Percentiles rank a stretch among this genome's conserved stretches.
phyloP scores from a whole-genome alignment of 2,113 vertebrate genomes.

The Eclectus roratus region DNA sequence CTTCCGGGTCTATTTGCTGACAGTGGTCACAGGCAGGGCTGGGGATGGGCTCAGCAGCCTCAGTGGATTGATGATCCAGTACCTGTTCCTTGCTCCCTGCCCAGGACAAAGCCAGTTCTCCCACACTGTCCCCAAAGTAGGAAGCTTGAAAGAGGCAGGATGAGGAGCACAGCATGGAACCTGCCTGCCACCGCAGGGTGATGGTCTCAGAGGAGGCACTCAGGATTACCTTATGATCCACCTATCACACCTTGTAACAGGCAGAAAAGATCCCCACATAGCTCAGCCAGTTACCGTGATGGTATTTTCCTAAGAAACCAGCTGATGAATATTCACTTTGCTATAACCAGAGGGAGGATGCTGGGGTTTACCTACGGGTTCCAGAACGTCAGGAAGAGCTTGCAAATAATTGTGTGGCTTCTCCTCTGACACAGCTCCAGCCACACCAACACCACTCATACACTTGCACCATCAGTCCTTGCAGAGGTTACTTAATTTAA shows the following conservation, averaged over 20 bases:
- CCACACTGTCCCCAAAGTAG: neutral
- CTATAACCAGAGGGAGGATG: neutral
- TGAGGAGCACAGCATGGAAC: rapidly evolving
- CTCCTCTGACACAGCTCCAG: neutral
- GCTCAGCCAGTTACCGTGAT: neutral
- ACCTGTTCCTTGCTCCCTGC: too few species aligned
- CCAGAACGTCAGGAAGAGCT: neutral
- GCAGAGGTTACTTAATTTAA: neutral
- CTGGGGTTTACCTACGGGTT: rapidly evolving
- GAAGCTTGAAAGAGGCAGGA: neutral
- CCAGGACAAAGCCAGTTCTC: neutral
- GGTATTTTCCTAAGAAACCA: neutral
- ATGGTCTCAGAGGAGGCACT: neutral
- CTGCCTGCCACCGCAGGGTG: neutral
- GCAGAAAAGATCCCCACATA: neutral
- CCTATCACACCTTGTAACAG: neutral
- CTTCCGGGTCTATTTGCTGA: neutral
- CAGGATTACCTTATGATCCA: too few species aligned
- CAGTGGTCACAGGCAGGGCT: neutral
- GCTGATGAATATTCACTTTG: neutral
- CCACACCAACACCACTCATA: neutral
- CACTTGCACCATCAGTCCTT: neutral
- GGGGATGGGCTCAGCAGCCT: neutral
- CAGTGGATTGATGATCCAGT: neutral
- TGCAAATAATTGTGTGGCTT: neutral